Evolutionary conservation across 2,113 vertebrate genomes (phyloP).

Genomic region (Oxyura jamaicensis): DNA sequence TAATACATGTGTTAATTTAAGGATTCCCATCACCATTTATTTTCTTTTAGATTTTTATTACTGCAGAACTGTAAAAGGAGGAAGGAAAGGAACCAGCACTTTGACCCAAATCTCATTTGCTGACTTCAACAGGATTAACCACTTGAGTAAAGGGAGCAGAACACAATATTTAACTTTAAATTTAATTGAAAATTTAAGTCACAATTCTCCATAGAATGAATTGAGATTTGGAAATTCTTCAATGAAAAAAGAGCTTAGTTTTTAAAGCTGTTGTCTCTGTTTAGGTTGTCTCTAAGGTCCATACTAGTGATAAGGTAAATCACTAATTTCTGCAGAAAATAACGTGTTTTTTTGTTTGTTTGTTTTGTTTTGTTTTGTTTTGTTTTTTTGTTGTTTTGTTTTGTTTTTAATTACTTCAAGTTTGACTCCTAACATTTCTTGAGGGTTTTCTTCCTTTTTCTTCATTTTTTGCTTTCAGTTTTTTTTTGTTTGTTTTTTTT

Average conservation of each 20-base stretch:
- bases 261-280: not conserved
- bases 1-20: not conserved
- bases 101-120: conserved; percentile 11
- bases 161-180: not conserved
- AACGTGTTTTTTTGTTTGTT: too few relatives aligned
- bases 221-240: not conserved
- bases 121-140: not conserved
- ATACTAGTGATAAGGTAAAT: not conserved
- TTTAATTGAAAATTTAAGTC: not conserved
- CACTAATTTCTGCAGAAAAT: not conserved
- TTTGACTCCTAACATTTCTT: not conserved
- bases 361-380: too few relatives aligned
- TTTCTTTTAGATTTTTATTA: not conserved
- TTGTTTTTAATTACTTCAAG: not conserved
- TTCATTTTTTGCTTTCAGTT: not conserved
- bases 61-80: not conserved
- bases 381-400: too few relatives aligned
- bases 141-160: not conserved
- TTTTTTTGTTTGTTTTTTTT: too few relatives aligned
- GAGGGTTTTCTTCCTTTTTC: not conserved
- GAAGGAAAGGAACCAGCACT: not conserved
- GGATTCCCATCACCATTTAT: not conserved
- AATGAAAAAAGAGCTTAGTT: not conserved
- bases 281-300: not conserved
- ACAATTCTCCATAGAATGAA: not conserved